Conservation (phyloP, 2,888 invertebrate species). For the Diarsia rubi region DNA sequence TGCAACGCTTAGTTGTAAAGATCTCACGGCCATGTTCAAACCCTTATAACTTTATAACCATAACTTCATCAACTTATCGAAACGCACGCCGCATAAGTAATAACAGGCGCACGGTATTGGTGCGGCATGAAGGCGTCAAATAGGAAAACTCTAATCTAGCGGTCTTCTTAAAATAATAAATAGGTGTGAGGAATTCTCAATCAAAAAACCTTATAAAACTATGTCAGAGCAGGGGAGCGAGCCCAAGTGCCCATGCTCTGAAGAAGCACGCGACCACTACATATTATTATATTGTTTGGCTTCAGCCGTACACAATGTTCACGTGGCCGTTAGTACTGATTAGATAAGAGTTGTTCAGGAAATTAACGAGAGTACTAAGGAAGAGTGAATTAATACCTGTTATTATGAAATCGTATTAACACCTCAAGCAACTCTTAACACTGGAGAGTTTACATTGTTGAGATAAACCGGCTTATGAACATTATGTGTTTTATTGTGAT, state of each 20-base stretch:
- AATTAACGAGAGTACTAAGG: conserved; percentile 33
- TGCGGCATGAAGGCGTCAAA: too few species aligned
- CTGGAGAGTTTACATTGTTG: conserved; percentile 3
- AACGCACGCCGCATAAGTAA: too few species aligned
- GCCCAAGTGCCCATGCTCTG: not conserved
- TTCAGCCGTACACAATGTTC: not conserved
- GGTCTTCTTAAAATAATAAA: too few species aligned
- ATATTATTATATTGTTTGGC: not conserved
- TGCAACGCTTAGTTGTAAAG: too few species aligned
- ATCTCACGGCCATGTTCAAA: too few species aligned
- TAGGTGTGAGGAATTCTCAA: too few species aligned
- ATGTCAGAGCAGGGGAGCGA: not conserved
- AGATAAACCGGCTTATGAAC: conserved; percentile 17
- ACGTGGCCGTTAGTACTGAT: conserved; percentile 29
- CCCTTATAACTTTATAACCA: too few species aligned
- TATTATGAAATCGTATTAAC: conserved; percentile 13
- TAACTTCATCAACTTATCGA: too few species aligned
- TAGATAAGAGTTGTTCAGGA: conserved; percentile 41
- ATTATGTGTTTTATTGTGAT: conserved; percentile 4
- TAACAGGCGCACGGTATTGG: too few species aligned
- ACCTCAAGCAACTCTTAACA: not conserved
- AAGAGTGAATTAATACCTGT: conserved; percentile 36
- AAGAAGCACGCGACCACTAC: too few species aligned
- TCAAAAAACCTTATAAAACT: not conserved
- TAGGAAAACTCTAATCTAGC: too few species aligned